Base-by-base conservation (phyloP, 2,888 invertebrate genomes). In the Napeogenes inachia region DNA sequence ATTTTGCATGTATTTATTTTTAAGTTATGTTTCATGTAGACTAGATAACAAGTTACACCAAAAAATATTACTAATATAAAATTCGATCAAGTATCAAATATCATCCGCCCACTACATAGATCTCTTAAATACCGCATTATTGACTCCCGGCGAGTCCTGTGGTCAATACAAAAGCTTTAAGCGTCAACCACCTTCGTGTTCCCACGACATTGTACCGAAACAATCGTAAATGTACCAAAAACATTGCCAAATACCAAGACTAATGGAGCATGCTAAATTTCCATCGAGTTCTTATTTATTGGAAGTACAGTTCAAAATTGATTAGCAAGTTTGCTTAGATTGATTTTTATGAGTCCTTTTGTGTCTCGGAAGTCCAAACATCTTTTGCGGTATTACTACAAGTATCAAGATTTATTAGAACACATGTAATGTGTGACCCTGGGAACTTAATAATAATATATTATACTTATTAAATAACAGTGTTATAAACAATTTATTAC, bases 101-200 rank as follows among this genome's bases (percentile, higher is more conserved):
- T 38, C 0, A 32, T 64, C 2, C 13, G 3, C 61, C 65, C 50
- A 63, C 56, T 60, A 67, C 45, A 63, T 61, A 59, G 59, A 38
- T 61, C 46, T 59, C 73, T 85, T 89, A 88, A 88, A 87, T 85
- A 85, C 81, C 77, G 71, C 75, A 74, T 83, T 83, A 87, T 89
- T 81, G 79, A 84, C 77, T 81, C 79, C 83, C 82, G 77, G 79
- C 83, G 82, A 79, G 78, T 75, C 70, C 42, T 10, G 80, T 75
- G 85, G 85, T 87, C 84, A 85, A 85, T 81, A 78, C 74, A 75
- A 77, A 75, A 70, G 75, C 77, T 78, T 77, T 79, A 74, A 75
- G 76, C 71, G 67, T 60, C 73, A 75, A 73, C 70, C 63, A 67
- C 75, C 75, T 74, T 75, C 72, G 63, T 68, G 69, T 88, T 88